Percentiles rank a stretch among this genome's conserved stretches.
phyloP scores from a whole-genome alignment of 2,797 vertebrate genomes.

The Smutsia gigantea region DNA sequence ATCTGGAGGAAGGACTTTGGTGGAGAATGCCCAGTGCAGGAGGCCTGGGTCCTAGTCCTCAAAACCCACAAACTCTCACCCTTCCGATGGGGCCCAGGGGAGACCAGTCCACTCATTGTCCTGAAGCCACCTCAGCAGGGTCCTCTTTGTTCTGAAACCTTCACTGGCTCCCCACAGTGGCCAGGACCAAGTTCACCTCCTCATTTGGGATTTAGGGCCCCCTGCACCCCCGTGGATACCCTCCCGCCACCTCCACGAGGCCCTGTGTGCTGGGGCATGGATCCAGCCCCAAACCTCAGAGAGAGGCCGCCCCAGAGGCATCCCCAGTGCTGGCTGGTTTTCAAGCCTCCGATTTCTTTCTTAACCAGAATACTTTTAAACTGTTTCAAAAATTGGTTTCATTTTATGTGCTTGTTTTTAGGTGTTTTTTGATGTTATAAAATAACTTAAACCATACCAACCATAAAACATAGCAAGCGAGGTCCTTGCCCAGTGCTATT shows the following conservation, averaged over 20 bases:
- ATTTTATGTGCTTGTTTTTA: conserved; percentile 18
- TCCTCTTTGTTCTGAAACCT: neutral
- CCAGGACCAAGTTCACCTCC: neutral
- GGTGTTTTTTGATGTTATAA: neutral
- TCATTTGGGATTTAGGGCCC: accelerated
- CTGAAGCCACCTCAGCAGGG: accelerated
- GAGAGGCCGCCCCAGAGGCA: neutral
- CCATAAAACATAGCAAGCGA: neutral
- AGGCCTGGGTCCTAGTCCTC: neutral
- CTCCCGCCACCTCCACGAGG: no score
- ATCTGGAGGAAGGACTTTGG: neutral
- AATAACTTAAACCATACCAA: neutral
- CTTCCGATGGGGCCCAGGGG: neutral
- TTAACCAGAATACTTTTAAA: neutral
- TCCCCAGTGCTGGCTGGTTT: neutral
- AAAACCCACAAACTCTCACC: neutral
- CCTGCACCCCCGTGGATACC: neutral
- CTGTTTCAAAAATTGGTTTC: neutral
- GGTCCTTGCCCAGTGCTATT: neutral
- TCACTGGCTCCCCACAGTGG: neutral
- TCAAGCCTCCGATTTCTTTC: neutral
- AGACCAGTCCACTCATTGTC: neutral
- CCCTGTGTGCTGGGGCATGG: neutral
- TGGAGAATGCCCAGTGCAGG: neutral
- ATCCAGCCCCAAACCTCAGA: neutral